A percentile compares a stretch with the other conserved stretches of the same genome.
Evolutionary conservation across 1,140 invertebrate genomes (phyloP).

Genomic region (Panonychus citri): DNA sequence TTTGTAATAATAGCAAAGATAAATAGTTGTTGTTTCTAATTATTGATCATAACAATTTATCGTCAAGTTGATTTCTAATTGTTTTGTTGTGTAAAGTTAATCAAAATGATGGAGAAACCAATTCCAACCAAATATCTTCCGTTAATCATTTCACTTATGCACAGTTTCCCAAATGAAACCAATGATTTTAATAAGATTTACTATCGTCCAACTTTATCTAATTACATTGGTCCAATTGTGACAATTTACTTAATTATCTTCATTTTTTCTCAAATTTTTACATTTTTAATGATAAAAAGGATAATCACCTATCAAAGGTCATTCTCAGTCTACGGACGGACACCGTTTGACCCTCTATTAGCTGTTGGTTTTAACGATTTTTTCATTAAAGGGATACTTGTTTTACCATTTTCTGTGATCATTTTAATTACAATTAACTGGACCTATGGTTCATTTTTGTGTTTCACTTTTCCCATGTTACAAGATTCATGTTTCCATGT

Average conservation of each 20-base stretch:
- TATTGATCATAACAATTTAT: too few species aligned
- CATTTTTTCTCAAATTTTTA: neutral
- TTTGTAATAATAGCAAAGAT: too few species aligned
- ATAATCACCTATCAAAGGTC: neutral
- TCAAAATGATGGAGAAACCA: neutral
- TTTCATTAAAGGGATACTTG: neutral
- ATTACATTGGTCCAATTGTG: neutral
- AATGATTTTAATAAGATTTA: neutral
- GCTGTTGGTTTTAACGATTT: neutral
- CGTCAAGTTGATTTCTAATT: too few species aligned
- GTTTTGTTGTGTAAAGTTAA: too few species aligned
- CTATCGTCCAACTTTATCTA: neutral
- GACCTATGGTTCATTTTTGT: slow-evolving; percentile 46
- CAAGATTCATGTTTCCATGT: slow-evolving; percentile 45
- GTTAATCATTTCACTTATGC: neutral
- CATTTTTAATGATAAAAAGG: neutral
- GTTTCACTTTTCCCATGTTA: slow-evolving; percentile 45
- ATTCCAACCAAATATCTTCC: neutral
- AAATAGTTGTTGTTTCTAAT: too few species aligned
- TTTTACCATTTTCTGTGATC: slow-evolving; percentile 1
- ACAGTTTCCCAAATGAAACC: neutral
- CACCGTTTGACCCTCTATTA: neutral
- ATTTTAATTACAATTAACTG: slow-evolving; percentile 26
- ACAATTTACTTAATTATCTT: neutral
- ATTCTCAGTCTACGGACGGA: neutral